These are phyloP conservation scores for Hemiprocne comata DNA, from an alignment of 2,113 vertebrate species.

Conservation along the genomic window DNA sequence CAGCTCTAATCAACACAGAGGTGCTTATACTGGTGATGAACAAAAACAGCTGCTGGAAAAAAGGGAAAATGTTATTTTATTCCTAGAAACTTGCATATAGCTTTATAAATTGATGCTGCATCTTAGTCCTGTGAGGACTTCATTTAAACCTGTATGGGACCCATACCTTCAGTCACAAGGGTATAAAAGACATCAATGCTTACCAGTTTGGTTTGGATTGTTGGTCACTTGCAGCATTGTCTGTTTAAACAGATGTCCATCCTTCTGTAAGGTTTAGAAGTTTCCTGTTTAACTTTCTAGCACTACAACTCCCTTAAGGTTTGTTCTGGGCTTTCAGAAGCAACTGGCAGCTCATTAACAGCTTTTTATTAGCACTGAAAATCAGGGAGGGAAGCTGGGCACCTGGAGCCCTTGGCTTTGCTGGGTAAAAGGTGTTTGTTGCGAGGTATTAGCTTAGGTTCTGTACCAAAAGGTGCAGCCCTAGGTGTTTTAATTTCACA, in stretches of 20 bases:
- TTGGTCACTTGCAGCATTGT: neutral
- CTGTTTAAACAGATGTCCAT: neutral
- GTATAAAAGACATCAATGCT: neutral
- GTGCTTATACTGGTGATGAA: neutral
- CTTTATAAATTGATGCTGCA: neutral
- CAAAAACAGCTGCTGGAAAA: neutral
- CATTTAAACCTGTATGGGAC: neutral
- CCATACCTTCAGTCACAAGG: neutral
- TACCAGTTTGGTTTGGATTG: neutral
- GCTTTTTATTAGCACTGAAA: neutral
- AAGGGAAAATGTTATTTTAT: neutral
- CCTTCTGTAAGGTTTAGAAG: neutral
- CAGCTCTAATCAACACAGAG: neutral
- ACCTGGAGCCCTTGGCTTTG: neutral
- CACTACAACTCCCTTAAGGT: neutral
- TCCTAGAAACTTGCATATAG: neutral
- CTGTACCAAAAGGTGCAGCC: neutral
- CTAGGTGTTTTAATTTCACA: neutral
- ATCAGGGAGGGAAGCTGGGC: neutral
- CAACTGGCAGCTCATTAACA: slow-evolving; percentile 1
- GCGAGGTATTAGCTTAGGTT: neutral
- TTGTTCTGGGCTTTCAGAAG: neutral
- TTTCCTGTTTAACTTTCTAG: neutral
- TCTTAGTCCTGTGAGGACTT: neutral
- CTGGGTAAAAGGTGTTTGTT: neutral